Conservation (phyloP, 2,113 vertebrate species). For the Deroptyus accipitrinus region DNA sequence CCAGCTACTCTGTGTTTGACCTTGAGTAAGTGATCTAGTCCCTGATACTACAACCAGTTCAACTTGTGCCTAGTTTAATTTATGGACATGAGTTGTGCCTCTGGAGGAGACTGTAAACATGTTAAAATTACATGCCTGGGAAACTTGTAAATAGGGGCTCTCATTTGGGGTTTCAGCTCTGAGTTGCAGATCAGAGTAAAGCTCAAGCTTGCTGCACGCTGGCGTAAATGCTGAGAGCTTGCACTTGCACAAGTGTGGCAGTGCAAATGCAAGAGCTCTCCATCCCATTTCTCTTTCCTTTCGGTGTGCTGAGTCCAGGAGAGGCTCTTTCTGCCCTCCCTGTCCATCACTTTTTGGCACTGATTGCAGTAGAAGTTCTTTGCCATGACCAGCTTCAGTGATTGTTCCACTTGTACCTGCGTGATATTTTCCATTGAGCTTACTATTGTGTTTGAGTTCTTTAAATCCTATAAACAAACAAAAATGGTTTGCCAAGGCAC, state of each 20-base stretch:
- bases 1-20: not conserved
- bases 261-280: not conserved
- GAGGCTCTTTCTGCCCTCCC: not conserved
- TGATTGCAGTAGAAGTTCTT: not conserved
- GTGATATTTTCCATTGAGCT: not conserved
- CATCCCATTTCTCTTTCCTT: not conserved
- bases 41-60: not conserved
- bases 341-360: not conserved
- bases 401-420: not conserved
- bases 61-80: not conserved
- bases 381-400: not conserved
- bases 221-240: too few relatives aligned
- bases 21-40: not conserved
- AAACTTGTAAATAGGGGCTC: not conserved
- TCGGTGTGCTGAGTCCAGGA: not conserved
- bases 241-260: not conserved
- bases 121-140: not conserved
- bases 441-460: not conserved
- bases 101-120: not conserved
- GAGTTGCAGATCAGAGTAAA: not conserved
- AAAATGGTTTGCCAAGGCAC: not conserved
- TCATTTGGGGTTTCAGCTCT: not conserved
- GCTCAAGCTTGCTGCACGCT: not conserved
- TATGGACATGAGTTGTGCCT: not conserved
- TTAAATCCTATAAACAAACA: not conserved